Percentiles rank a stretch among this genome's conserved stretches.
phyloP scores from a whole-genome alignment of 2,888 invertebrate species.

The Eristalis intricaria region DNA sequence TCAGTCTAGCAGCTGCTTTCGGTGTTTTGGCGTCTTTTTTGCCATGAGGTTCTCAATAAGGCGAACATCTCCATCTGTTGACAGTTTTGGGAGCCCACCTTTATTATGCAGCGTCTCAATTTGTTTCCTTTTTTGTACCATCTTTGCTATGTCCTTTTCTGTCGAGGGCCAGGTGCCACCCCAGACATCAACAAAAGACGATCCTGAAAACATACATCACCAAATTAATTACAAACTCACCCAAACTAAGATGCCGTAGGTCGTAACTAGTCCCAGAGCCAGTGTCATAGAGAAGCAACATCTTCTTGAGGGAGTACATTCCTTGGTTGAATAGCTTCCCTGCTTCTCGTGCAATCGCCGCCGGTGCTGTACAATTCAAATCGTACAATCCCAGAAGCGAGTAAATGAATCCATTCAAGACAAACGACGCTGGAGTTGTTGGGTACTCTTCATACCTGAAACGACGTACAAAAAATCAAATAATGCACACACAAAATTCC shows the following conservation, averaged over 20 bases:
- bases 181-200: too few species aligned
- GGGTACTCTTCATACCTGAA: slow-evolving; percentile 98
- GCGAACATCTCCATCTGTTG: too few species aligned
- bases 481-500: neutral
- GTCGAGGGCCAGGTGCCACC: too few species aligned
- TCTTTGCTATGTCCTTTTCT: too few species aligned
- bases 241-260: slow-evolving; percentile 94
- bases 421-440: slow-evolving; percentile 95
- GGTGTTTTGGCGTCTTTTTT: too few species aligned
- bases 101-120: too few species aligned
- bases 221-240: slow-evolving; percentile 77
- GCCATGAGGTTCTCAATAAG: too few species aligned
- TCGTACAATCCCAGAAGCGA: slow-evolving; percentile 98
- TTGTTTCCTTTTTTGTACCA: too few species aligned
- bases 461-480: neutral
- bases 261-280: slow-evolving; percentile 98
- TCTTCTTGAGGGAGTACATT: slow-evolving; percentile 91
- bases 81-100: too few species aligned
- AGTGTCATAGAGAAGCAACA: slow-evolving; percentile 95
- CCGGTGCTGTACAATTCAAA: slow-evolving; percentile 90
- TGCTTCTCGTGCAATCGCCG: slow-evolving; percentile 87
- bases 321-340: slow-evolving; percentile 91
- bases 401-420: slow-evolving; percentile 99
- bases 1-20: too few species aligned
- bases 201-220: neutral